Base-by-base conservation (phyloP, 2,113 vertebrate species). In the Zosterops japonicus region DNA sequence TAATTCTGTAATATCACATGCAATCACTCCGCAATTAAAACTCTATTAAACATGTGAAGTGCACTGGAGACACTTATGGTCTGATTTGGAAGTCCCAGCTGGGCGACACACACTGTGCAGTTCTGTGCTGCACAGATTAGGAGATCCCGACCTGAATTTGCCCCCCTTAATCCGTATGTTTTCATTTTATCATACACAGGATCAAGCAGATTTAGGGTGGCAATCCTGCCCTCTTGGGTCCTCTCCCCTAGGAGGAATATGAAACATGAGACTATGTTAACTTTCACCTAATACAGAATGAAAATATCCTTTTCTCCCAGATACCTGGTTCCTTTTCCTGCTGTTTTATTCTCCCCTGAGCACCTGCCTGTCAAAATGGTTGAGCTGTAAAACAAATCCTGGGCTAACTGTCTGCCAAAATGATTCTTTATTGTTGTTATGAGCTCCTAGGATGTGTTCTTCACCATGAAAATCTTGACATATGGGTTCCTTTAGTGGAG, bases 1-100 rank as follows among this genome's bases (percentile, higher is more conserved):
- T 82, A 96, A 96, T 96, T 95, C 69, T 87, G 60, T 91, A 92
- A 84, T 83, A 86, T 70, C 90, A 41, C 49, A 81, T 31, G 89
- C 89, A 94, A 93, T 94, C 93, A 59, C 59, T 64, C 60, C 12
- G 19, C 83, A 92, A 68, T 96, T 91, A 92, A 86, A 95, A 59
- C 41, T 57, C 69, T 31, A 53, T 87, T 80, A 94, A 91, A 81
- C 33, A 63, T 64, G 57, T 16, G 79, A 68, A 91, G 72, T 69
- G 65, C 70, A 70, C 25, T 50, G 69, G 83, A 61, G 75, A 64
- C 53, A 19, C 53, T 94, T 46, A 8, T 1, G 57, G 36, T 52
- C 52, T 94, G 94, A 76, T 91, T 41, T 89, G 87, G 57, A 44
- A 92, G 87, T n/a, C 68, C 86, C 92, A 87, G 70, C 65, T 76